A percentile compares a stretch with the other conserved stretches of the same genome.
phyloP scores from a whole-genome alignment of 2,113 vertebrate species.

The Oxyruncus cristatus region DNA sequence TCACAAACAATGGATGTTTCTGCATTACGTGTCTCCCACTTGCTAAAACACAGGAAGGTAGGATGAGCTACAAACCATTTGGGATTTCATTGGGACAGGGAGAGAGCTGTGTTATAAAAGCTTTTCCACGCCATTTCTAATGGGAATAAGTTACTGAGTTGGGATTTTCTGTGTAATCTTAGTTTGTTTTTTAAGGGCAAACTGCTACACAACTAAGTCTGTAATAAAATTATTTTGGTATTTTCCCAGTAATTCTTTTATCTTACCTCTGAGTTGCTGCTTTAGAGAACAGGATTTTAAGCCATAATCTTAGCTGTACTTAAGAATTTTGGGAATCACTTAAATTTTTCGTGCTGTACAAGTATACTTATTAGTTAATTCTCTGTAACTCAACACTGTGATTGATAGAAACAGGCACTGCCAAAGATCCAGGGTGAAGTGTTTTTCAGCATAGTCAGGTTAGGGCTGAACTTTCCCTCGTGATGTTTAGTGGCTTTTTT shows the following conservation, averaged over 20 bases:
- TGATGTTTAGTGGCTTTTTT: neutral
- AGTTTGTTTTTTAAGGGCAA: neutral
- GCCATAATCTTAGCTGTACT: neutral
- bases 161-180: neutral
- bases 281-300: neutral
- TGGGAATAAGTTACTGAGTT: neutral
- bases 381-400: neutral
- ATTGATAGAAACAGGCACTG: neutral
- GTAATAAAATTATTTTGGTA: neutral
- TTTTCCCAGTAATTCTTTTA: neutral
- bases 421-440: neutral
- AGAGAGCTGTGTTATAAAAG: neutral
- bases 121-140: neutral
- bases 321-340: neutral
- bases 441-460: neutral
- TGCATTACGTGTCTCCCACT: slow-evolving; percentile 86
- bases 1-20: slow-evolving; percentile 85
- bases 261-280: neutral
- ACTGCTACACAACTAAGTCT: neutral
- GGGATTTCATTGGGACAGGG: neutral
- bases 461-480: neutral
- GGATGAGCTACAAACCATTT: neutral
- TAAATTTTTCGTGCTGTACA: neutral
- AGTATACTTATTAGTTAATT: neutral
- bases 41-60: slow-evolving; percentile 85